Evolutionary conservation across 2,113 vertebrate species (phyloP).

Genomic region (Paradoxurus hermaphroditus): DNA sequence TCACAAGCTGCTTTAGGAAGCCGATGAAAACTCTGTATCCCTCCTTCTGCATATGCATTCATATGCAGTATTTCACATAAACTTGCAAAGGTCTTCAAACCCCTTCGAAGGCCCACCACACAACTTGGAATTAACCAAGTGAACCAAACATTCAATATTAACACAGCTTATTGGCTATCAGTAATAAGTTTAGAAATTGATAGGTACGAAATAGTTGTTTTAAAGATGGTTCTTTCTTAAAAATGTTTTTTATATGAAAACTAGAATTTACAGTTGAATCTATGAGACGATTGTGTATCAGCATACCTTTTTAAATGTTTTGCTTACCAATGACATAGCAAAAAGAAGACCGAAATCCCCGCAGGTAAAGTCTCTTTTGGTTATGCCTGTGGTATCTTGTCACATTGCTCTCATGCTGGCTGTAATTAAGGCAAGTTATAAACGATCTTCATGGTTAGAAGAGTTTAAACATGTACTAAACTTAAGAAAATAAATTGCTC

Average conservation of each 20-base stretch:
- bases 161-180: neutral
- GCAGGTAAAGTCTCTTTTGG: neutral
- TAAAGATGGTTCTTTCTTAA: constrained; percentile 6
- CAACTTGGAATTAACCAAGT: neutral
- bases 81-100: neutral
- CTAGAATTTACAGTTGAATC: neutral
- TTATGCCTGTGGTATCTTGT: neutral
- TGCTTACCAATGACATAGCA: constrained; percentile 7
- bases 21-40: neutral
- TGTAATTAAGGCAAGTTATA: neutral
- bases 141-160: neutral
- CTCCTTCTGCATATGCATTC: no score
- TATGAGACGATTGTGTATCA: neutral
- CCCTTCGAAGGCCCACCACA: neutral
- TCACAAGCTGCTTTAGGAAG: neutral
- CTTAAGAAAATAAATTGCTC: neutral
- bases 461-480: neutral
- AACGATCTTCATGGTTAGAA: neutral
- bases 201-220: neutral
- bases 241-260: neutral
- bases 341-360: neutral
- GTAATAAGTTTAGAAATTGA: neutral
- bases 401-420: neutral
- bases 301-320: neutral
- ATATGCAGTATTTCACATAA: neutral